Conservation (phyloP, 2,797 vertebrate species). For the Hozukius guyotensis region DNA sequence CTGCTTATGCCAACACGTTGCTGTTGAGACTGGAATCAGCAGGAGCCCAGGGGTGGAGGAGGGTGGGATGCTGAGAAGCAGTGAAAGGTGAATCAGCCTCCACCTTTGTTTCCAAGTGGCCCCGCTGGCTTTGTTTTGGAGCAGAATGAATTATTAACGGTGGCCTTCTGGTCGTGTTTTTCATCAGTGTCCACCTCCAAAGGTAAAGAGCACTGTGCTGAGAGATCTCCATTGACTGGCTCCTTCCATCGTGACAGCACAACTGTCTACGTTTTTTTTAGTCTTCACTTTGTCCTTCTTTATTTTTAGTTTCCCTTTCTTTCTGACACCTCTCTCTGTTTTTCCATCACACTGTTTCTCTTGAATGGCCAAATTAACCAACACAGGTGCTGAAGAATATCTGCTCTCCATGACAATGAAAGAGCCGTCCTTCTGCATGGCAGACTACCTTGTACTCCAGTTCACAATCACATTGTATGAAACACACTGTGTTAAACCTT, state of each 20-base stretch:
- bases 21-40: constrained; percentile 53
- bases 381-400: neutral
- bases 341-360: neutral
- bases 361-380: constrained; percentile 12
- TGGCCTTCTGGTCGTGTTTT: constrained; percentile 81
- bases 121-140: constrained; percentile 78
- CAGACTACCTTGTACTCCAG: neutral
- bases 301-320: constrained; percentile 10
- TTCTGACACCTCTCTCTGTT: neutral
- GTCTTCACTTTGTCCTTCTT: neutral
- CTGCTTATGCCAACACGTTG: constrained; percentile 29
- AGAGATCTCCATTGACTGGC: constrained; percentile 54
- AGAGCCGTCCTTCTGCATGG: neutral
- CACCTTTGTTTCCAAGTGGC: constrained; percentile 75
- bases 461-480: neutral
- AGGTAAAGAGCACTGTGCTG: constrained; percentile 58
- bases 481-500: neutral
- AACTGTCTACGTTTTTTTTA: neutral
- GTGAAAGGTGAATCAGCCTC: constrained; percentile 71
- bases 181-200: constrained; percentile 74
- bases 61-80: constrained; percentile 58
- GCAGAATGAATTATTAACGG: constrained; percentile 89
- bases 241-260: constrained; percentile 26
- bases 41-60: constrained; percentile 47
- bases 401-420: constrained; percentile 23